A percentile compares a stretch with the other conserved stretches of the same genome.
Conservation (phyloP, 2,888 invertebrate species). For the Drosophila peninsularis region DNA sequence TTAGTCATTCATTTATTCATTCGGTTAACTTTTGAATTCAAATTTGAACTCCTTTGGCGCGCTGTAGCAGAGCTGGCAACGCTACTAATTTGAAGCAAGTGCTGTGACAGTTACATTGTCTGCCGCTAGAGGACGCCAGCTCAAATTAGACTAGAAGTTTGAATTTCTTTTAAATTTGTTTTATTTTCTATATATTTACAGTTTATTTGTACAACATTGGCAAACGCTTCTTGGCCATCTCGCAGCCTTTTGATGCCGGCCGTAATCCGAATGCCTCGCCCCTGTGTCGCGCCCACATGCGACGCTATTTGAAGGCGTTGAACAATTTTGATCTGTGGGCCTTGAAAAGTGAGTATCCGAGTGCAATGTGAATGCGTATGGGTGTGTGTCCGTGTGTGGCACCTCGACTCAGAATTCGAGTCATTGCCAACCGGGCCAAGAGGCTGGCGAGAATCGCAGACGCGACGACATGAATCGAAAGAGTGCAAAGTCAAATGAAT, state of each 20-base stretch:
- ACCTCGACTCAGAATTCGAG: slow-evolving; percentile 54
- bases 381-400: slow-evolving; percentile 4
- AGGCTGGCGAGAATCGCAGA: slow-evolving; percentile 67
- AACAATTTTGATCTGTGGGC: slow-evolving; percentile 84
- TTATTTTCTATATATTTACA: slow-evolving; percentile 45
- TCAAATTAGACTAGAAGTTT: not conserved
- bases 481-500: slow-evolving; percentile 78
- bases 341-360: slow-evolving; percentile 81
- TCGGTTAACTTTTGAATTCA: not conserved
- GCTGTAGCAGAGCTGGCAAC: not conserved
- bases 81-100: not conserved
- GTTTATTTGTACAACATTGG: slow-evolving; percentile 81
- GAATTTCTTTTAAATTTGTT: not conserved
- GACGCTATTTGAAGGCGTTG: slow-evolving; percentile 76
- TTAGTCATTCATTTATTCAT: not conserved
- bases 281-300: slow-evolving; percentile 79
- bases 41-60: slow-evolving; percentile 4
- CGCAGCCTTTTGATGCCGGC: slow-evolving; percentile 82
- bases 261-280: slow-evolving; percentile 78
- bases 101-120: not conserved
- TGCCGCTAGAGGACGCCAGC: slow-evolving; percentile 27
- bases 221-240: slow-evolving; percentile 75
- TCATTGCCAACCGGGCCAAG: slow-evolving; percentile 72
- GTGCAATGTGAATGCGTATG: slow-evolving; percentile 2
- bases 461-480: slow-evolving; percentile 72